These are phyloP conservation scores for Leucophenga maculata DNA, from an alignment of 2,888 invertebrate genomes.

Conservation along the genomic window DNA sequence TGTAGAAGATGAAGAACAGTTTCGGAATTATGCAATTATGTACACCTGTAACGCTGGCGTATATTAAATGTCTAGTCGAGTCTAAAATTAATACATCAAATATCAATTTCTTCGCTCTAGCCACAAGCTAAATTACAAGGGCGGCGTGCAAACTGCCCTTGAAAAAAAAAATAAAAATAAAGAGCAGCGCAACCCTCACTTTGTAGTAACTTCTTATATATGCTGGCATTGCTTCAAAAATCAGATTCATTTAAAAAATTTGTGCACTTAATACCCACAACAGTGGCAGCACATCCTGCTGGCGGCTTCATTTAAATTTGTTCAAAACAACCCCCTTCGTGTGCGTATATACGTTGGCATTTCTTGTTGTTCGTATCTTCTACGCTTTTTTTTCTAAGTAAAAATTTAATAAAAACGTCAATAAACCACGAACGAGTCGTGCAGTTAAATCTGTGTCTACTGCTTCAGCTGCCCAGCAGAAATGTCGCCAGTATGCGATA, in stretches of 20 bases:
- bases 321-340: slow-evolving; percentile 10
- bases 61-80: background rate
- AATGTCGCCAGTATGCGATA: slow-evolving; percentile 13
- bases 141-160: background rate
- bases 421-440: slow-evolving; percentile 27
- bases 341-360: background rate
- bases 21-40: slow-evolving; percentile 7
- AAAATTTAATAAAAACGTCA: slow-evolving; percentile 62
- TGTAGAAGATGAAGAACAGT: background rate
- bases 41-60: slow-evolving; percentile 1
- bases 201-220: background rate
- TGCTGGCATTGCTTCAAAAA: slow-evolving; percentile 1
- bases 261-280: background rate
- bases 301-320: background rate
- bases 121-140: background rate
- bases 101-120: slow-evolving; percentile 3
- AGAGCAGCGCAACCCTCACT: slow-evolving; percentile 10
- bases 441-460: background rate
- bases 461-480: background rate
- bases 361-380: slow-evolving; percentile 14
- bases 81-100: slow-evolving; percentile 22
- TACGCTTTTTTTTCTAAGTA: slow-evolving; percentile 19
- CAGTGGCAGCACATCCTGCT: background rate
- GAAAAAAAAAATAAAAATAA: background rate
- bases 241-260: background rate